Conservation (phyloP, 2,113 vertebrate species). For the Rhinoptilus africanus region DNA sequence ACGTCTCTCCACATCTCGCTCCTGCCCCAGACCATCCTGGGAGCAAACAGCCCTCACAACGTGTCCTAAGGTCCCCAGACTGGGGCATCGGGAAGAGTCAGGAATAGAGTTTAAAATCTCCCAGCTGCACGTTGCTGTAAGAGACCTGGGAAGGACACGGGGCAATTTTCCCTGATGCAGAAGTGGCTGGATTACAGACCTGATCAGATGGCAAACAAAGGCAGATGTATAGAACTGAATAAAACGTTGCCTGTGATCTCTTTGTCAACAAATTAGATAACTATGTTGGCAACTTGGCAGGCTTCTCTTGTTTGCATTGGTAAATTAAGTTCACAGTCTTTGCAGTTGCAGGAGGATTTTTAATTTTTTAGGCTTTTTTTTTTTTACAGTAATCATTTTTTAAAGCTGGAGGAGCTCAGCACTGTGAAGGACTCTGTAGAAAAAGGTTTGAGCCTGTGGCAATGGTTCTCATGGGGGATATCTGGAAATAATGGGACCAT, state of each 20-base stretch:
- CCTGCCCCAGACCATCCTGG: not conserved
- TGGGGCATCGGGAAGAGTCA: not conserved
- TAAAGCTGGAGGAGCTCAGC: constrained; percentile 14
- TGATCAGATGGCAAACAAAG: not conserved
- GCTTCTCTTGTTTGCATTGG: constrained; percentile 53
- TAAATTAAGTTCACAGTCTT: constrained; percentile 56
- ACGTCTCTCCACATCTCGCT: fast-evolving
- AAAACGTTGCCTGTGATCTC: not conserved
- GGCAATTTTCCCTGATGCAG: not conserved
- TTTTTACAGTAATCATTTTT: not conserved
- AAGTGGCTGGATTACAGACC: not conserved
- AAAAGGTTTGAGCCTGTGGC: not conserved
- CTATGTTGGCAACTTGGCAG: not conserved
- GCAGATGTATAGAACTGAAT: not conserved
- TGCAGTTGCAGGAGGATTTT: not conserved
- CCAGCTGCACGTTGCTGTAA: not conserved
- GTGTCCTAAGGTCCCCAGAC: not conserved
- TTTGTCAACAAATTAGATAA: constrained; percentile 41
- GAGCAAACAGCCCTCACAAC: not conserved
- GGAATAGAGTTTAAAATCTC: not conserved
- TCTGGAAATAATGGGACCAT: not conserved
- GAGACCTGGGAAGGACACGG: not conserved
- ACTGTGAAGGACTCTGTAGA: not conserved
- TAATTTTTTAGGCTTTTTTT: not conserved
- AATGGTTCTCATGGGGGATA: not conserved